These are phyloP conservation scores for Aradus depressus DNA, from an alignment of 2,888 invertebrate genomes.

Conservation along the genomic window DNA sequence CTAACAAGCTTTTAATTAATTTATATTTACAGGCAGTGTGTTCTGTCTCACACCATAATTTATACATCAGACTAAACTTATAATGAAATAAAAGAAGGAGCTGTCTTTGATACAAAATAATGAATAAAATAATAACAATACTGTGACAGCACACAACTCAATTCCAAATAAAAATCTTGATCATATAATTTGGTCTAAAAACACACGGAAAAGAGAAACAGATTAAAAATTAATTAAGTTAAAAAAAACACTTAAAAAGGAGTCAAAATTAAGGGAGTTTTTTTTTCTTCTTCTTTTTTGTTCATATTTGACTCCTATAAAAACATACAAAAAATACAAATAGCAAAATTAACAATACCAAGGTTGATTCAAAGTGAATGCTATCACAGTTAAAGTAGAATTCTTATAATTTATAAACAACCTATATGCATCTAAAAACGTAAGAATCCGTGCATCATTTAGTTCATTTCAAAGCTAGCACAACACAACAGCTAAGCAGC, in stretches of 20 bases:
- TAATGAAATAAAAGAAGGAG: constrained; percentile 16
- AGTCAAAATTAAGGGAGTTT: neutral
- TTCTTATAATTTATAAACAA: constrained; percentile 12
- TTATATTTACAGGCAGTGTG: constrained; percentile 17
- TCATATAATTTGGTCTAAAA: constrained; percentile 6
- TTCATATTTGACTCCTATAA: neutral
- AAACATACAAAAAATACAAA: constrained; percentile 15
- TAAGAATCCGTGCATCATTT: constrained; percentile 23
- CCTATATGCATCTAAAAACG: constrained; percentile 15
- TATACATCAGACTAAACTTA: constrained; percentile 17
- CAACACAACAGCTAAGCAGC: constrained; percentile 18
- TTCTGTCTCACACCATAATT: constrained; percentile 10
- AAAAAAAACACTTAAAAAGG: neutral
- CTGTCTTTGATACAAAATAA: constrained; percentile 17
- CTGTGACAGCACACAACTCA: constrained; percentile 20
- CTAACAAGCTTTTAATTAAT: constrained; percentile 12
- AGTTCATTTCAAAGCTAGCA: constrained; percentile 19
- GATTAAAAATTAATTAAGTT: constrained; percentile 13
- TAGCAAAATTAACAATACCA: constrained; percentile 16
- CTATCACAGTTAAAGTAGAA: constrained; percentile 28
- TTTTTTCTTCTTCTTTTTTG: too few species aligned
- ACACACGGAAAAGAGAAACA: constrained; percentile 13
- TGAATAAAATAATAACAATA: constrained; percentile 14
- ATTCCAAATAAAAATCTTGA: constrained; percentile 15
- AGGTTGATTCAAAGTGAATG: constrained; percentile 20